Base-by-base conservation (phyloP, 2,888 invertebrate genomes). In the Ferdinandea cuprea region DNA sequence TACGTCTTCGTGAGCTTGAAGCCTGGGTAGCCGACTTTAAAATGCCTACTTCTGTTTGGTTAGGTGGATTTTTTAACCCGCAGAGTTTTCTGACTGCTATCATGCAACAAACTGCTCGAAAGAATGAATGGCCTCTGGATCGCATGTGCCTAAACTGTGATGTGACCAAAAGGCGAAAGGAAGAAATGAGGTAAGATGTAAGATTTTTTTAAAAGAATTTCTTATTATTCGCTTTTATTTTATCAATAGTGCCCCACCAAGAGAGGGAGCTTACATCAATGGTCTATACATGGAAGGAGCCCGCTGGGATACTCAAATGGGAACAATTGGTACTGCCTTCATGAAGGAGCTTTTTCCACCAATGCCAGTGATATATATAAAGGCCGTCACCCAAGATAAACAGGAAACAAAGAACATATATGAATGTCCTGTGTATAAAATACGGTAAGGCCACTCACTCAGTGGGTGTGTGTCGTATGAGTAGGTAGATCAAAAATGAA, bases 51-150 rank as follows among this genome's bases (percentile, higher is more conserved):
- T 94, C 96, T 0, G 96, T 98, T 11, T 98, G 98, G 98, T 92
- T 98, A 63, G 97, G 95, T 8, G 98, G 98, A 6, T 97, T 99
- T 91, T 98, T 98, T 92, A 98, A 98, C 92, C 98, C 98, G 0
- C 98, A 98, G 91, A 98, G 98, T 8, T 97, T 99, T 91, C 92
- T 99, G 32, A 98, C 98, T 0, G 98, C 98, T 35, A 98, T 98
- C 88, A 98, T 98, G 98, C 98, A 99, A 91, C 97, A 97, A 91
- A 98, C 98, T 65, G 98, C 98, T 0, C 93, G 98, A 52, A 98
- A 96, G 91, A 98, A 98, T 90, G 98, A 98, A 90, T 97, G 98
- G 96, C 98, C 98, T 0, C 92, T 98, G 78, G 98, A 98, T 91
- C 96, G 97, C 90, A 98, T 98, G 98, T 97, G 97, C 88, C 93